Evolutionary conservation across 2,113 vertebrate species (phyloP), one percentile per base, ranked within the genome.

Genomic region (Ceyx cyanopectus): DNA sequence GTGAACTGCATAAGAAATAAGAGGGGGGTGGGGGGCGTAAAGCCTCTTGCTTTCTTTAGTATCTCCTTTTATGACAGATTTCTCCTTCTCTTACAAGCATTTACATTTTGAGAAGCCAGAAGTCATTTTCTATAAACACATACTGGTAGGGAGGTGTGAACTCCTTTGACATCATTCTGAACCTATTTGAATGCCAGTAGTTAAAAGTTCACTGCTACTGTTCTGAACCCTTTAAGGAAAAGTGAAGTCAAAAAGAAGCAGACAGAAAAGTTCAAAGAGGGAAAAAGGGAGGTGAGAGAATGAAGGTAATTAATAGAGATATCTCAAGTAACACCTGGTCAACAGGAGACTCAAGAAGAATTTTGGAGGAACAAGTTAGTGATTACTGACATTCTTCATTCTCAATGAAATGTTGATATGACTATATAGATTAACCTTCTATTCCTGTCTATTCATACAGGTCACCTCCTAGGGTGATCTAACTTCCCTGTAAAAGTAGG

Each of bases 51-150:
- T 78, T 93, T 89, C 78, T 87, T 90, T 61, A 75, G 24, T 57
- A 15, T 84, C 56, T 91, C 23, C 23, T 50, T 89, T 81, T 63
- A 53, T 91, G 78, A 54, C 53, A 26, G 53, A 70, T 54, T 89
- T 89, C 51, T 91, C 37, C 50, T 37, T 74, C 75, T 85, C 6
- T 62, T 54, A 46, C 58, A 34, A 87, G 62, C 61, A 79, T 86
- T 81, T 81, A 85, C 61, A 66, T 83, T 87, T 75, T 85, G 62
- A 81, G 75, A 78, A 85, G 50, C 40, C 63, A 86, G 65, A 94
- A 93, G 29, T 77, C 4, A 74, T 76, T 84, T 78, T 81, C 65
- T 87, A 61, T 77, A 74, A 87, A 81, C 27, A 21, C 19, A 14
- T 69, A 58, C 23, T 74, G 20, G 56, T 48, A 63, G 48, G 66